phyloP scores from a whole-genome alignment of 2,797 vertebrate species.

The Ceryle rudis region DNA sequence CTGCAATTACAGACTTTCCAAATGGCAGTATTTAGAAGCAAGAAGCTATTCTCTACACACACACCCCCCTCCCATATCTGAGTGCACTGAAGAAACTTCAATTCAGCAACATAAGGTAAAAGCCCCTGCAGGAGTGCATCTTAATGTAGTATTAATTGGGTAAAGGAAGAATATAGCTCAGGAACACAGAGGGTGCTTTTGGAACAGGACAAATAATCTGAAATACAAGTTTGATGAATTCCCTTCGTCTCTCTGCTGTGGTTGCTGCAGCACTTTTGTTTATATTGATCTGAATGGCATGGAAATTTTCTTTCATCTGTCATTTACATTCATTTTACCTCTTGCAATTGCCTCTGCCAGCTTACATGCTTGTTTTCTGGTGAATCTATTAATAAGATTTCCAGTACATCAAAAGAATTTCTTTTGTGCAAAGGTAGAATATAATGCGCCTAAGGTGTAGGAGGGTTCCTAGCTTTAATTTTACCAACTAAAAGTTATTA shows the following conservation, averaged over 20 bases:
- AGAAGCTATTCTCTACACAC: background rate
- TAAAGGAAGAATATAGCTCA: background rate
- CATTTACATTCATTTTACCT: constrained; percentile 68
- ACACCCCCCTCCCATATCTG: background rate
- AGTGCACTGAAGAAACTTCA: background rate
- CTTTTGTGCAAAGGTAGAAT: constrained; percentile 31
- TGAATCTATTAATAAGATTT: constrained; percentile 63
- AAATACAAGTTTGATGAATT: constrained; percentile 53
- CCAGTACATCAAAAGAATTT: constrained; percentile 53
- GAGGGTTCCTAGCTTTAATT: constrained; percentile 37
- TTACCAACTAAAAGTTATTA: constrained; percentile 58
- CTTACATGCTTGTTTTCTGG: constrained; percentile 63
- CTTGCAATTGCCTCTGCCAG: constrained; percentile 51
- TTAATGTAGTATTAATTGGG: constrained; percentile 55
- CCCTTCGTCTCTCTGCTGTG: constrained; percentile 9
- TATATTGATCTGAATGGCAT: constrained; percentile 45
- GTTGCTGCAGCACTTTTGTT: constrained; percentile 44
- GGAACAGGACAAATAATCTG: constrained; percentile 32
- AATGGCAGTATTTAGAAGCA: constrained; percentile 29
- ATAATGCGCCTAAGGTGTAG: background rate
- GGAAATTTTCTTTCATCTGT: constrained; percentile 69
- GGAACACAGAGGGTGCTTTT: constrained; percentile 32
- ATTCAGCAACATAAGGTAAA: background rate
- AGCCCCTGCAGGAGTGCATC: constrained; percentile 42
- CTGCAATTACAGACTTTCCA: constrained; percentile 58